Evolutionary conservation across 1,140 invertebrate genomes (phyloP).

Genomic region (Eurytemora carolleeae): DNA sequence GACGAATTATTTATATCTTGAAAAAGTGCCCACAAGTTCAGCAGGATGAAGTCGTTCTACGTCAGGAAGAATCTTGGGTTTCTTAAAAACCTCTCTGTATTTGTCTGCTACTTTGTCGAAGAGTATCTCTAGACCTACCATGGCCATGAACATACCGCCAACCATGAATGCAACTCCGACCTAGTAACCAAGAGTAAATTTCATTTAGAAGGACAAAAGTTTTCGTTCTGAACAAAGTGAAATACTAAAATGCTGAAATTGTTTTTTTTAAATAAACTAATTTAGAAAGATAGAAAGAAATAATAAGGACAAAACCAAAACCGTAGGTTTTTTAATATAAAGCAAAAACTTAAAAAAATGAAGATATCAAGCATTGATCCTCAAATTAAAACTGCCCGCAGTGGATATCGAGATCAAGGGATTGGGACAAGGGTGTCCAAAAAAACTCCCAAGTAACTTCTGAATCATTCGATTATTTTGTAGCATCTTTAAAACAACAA

Average conservation of each 20-base stretch:
- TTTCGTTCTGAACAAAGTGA: neutral
- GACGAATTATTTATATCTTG: constrained; percentile 12
- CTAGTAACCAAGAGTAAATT: neutral
- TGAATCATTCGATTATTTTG: too few species aligned
- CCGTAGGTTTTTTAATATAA: too few species aligned
- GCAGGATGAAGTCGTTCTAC: constrained; percentile 11
- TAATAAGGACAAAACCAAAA: too few species aligned
- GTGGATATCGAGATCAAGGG: too few species aligned
- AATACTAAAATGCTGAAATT: neutral
- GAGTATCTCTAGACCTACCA: constrained; percentile 9
- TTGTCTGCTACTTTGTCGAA: constrained; percentile 9
- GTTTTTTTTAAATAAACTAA: too few species aligned
- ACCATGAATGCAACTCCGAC: constrained; percentile 11
- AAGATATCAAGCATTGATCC: too few species aligned
- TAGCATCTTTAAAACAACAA: too few species aligned
- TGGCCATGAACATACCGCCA: constrained; percentile 11
- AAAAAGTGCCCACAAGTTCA: constrained; percentile 11
- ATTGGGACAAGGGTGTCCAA: too few species aligned
- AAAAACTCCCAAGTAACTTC: too few species aligned
- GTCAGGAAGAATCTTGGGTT: neutral
- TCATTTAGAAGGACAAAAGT: neutral
- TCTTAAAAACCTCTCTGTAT: constrained; percentile 1
- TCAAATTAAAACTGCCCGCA: too few species aligned
- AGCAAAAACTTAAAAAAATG: too few species aligned
- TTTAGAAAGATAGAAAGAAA: too few species aligned